Percentiles rank a stretch among this genome's conserved stretches.
These are phyloP conservation scores for Plemyria rubiginata DNA, from an alignment of 2,888 invertebrate genomes.

Conservation along the genomic window DNA sequence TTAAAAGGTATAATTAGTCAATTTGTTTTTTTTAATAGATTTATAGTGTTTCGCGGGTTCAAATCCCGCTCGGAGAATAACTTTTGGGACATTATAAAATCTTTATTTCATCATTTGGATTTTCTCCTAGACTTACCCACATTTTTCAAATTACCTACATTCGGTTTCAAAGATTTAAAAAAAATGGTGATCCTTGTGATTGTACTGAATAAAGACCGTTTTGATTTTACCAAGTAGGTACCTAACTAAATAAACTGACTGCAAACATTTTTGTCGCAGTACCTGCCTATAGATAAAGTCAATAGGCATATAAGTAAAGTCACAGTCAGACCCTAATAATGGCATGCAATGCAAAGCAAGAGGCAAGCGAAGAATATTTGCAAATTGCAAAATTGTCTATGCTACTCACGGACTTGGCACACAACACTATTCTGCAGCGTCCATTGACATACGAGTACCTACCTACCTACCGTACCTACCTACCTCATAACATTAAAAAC, in stretches of 20 bases:
- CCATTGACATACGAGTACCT: constrained; percentile 25
- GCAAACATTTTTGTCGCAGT: too few species aligned
- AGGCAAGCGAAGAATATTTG: constrained; percentile 25
- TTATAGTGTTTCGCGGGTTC: too few species aligned
- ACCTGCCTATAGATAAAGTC: too few species aligned
- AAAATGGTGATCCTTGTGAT: too few species aligned
- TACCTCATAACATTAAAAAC: background rate
- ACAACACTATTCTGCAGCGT: constrained; percentile 38
- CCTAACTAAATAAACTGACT: background rate
- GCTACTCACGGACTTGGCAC: constrained; percentile 46
- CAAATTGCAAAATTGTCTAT: constrained; percentile 42
- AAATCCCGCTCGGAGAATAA: too few species aligned
- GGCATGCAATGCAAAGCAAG: constrained; percentile 21
- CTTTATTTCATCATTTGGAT: too few species aligned
- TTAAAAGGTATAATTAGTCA: background rate
- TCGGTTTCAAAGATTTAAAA: too few species aligned
- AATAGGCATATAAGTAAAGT: background rate
- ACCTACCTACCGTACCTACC: background rate
- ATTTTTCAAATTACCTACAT: too few species aligned
- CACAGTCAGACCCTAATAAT: constrained; percentile 14
- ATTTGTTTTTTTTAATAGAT: too few species aligned
- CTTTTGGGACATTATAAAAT: too few species aligned
- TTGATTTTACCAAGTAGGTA: background rate
- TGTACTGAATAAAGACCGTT: too few species aligned
- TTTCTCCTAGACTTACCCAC: background rate